Base-by-base conservation (phyloP, 1,140 invertebrate species). In the Hylyphantes graminicola region DNA sequence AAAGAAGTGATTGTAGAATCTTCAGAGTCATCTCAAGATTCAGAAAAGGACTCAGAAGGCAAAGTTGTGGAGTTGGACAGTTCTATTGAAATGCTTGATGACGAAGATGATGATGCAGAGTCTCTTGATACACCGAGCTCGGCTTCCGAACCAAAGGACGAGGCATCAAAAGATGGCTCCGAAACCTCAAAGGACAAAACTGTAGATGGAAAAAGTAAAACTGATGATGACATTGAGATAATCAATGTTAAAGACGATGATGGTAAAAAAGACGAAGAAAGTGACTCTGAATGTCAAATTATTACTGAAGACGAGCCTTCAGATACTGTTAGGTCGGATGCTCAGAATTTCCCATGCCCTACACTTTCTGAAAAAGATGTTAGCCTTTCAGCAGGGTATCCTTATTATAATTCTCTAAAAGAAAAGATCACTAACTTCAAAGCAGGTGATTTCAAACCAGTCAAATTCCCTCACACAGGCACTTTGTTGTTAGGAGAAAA, bases 361-460 rank as follows among this genome's bases (percentile, higher is more conserved):
- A 50, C 17, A 35, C 12, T 67, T 50, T 63, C 50, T 55, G 35
- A 65, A 55, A 9, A 15, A 59, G 63, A 83, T 65, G 12, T 75
- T 12, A 54, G 17, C 67, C 61, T 75, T 15, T 51, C 80, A 15
- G 70, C 80, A 53, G 80, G 80, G n/a, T 83, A 53, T 57, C 70
- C 72, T n/a, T 83, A 83, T 83, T 83, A 83, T 75, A 83, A 83
- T 57, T 83, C 80, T 50, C 57, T 83, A n/a, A 75, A 74, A 21
- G 80, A 83, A 75, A 75, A 74, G 75, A 75, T 83, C 12, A 17
- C 6, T 0, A 13, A 21, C 48, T 83, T 83, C 57, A 83, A 75
- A 83, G 80, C 80, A 57, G 80, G 80, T 65, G 80, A 65, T 13
- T 83, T 75, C 19, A 83, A 83, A 54, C 80, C 80, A 55, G 80